These are phyloP conservation scores for Clarias pachynema DNA, from an alignment of 2,797 vertebrate species.

Conservation along the genomic window DNA sequence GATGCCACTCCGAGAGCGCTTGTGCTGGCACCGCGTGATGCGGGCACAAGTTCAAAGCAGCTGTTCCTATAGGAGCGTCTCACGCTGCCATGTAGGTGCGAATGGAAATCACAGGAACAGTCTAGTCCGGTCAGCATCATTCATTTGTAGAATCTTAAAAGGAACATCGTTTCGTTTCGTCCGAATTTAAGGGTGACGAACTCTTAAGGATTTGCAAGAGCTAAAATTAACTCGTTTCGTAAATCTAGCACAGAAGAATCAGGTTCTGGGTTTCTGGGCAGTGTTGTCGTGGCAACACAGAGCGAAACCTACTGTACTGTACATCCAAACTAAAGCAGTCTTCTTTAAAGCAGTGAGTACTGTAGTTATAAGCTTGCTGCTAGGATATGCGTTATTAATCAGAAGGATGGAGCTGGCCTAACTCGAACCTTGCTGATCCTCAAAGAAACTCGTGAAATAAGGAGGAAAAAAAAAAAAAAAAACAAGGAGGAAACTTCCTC, in stretches of 20 bases:
- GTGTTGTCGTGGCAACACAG: conserved; percentile 45
- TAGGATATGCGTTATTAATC: conserved; percentile 34
- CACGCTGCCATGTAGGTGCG: conserved; percentile 23
- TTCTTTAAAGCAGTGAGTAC: neutral
- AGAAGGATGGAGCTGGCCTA: neutral
- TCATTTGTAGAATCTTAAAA: neutral
- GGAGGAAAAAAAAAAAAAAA: neutral
- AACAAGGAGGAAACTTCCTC: neutral
- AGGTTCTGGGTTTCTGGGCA: neutral
- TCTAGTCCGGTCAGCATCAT: neutral
- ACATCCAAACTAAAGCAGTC: neutral
- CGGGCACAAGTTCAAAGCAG: conserved; percentile 55
- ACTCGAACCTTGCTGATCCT: conserved; percentile 3
- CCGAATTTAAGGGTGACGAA: neutral
- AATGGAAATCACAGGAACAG: conserved; percentile 24
- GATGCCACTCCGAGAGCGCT: conserved; percentile 41
- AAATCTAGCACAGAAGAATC: neutral
- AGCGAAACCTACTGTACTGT: neutral
- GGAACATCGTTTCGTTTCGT: neutral
- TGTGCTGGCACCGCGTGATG: conserved; percentile 43
- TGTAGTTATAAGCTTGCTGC: conserved; percentile 20
- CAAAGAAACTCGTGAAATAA: neutral
- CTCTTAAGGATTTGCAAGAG: neutral
- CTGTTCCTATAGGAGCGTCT: conserved; percentile 51
- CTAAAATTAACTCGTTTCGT: conserved; percentile 4